Conservation (phyloP, 92 coral and sea anemone species). For the Micromussa lordhowensis region DNA sequence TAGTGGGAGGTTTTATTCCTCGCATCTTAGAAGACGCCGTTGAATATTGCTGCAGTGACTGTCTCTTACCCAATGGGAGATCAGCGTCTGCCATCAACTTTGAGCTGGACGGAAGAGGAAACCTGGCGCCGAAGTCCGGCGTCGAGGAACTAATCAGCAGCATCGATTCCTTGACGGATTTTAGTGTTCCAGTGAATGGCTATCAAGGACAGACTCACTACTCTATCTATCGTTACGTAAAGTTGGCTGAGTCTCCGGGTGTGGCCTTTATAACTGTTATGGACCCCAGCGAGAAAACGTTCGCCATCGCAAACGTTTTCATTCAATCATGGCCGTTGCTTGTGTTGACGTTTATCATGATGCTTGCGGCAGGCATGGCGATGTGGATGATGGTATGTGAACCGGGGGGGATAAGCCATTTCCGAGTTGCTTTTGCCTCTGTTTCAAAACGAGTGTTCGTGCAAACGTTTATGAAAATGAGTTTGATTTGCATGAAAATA, state of each 20-base stretch:
- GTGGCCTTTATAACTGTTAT: slow-evolving; percentile 79
- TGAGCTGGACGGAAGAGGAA: slow-evolving; percentile 47
- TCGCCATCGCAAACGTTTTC: slow-evolving; percentile 58
- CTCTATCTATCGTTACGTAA: slow-evolving; percentile 66
- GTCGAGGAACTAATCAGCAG: slow-evolving; percentile 24
- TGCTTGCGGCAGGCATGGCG: slow-evolving; percentile 63
- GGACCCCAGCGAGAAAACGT: slow-evolving; percentile 36
- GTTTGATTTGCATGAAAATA: too few relatives aligned
- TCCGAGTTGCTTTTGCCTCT: too few relatives aligned
- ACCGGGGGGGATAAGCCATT: background rate
- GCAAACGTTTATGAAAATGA: too few relatives aligned
- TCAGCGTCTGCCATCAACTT: slow-evolving; percentile 61
- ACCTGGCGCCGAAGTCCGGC: slow-evolving; percentile 43
- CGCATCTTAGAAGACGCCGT: slow-evolving; percentile 70
- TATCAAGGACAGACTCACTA: slow-evolving; percentile 65
- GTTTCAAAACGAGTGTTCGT: too few relatives aligned
- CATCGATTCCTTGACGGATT: slow-evolving; percentile 64
- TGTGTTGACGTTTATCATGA: slow-evolving; percentile 17
- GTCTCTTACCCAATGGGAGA: slow-evolving; percentile 66
- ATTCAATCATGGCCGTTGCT: slow-evolving; percentile 55
- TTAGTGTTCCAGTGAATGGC: slow-evolving; percentile 83
- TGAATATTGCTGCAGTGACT: slow-evolving; percentile 74
- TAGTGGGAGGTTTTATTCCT: slow-evolving; percentile 74
- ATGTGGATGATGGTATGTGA: slow-evolving; percentile 82
- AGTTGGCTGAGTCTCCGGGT: slow-evolving; percentile 82